These are phyloP conservation scores for Ceraclea dissimilis DNA, from an alignment of 2,888 invertebrate species.

Conservation along the genomic window DNA sequence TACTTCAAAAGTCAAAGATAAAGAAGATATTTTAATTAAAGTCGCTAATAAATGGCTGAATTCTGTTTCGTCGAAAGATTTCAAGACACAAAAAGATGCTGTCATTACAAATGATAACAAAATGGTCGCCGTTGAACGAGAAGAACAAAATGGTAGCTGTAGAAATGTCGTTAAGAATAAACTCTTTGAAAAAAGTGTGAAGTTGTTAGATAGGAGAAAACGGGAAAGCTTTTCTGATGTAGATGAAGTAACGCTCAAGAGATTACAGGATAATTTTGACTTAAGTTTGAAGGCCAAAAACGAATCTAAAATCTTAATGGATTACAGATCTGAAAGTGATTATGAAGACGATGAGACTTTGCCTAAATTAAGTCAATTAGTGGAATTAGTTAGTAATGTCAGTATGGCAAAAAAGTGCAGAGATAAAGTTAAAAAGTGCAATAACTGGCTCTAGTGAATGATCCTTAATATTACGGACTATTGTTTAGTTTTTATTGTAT, in stretches of 20 bases:
- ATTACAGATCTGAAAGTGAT: slow-evolving; percentile 11
- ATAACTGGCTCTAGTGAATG: slow-evolving; percentile 42
- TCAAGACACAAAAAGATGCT: neutral
- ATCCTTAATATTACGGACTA: no score
- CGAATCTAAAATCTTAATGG: slow-evolving; percentile 12
- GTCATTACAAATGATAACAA: neutral
- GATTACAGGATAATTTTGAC: slow-evolving; percentile 7
- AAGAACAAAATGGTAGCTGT: neutral
- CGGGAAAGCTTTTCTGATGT: slow-evolving; percentile 19
- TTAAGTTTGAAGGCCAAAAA: slow-evolving; percentile 9
- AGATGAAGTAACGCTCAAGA: slow-evolving; percentile 11
- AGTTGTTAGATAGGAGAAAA: slow-evolving; percentile 21
- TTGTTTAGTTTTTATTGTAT: no score
- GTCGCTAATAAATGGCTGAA: slow-evolving; percentile 4
- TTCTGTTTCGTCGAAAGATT: neutral
- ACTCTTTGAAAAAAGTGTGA: slow-evolving; percentile 18
- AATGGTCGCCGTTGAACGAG: neutral
- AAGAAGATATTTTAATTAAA: slow-evolving; percentile 5
- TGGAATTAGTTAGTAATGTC: slow-evolving; percentile 42
- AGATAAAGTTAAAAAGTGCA: slow-evolving; percentile 35
- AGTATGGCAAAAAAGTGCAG: slow-evolving; percentile 40
- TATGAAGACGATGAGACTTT: slow-evolving; percentile 8
- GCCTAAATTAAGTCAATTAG: slow-evolving; percentile 36
- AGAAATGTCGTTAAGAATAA: neutral
- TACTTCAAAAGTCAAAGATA: neutral